Conservation (phyloP, 2,888 invertebrate species). For the Ophion slaviceki region DNA sequence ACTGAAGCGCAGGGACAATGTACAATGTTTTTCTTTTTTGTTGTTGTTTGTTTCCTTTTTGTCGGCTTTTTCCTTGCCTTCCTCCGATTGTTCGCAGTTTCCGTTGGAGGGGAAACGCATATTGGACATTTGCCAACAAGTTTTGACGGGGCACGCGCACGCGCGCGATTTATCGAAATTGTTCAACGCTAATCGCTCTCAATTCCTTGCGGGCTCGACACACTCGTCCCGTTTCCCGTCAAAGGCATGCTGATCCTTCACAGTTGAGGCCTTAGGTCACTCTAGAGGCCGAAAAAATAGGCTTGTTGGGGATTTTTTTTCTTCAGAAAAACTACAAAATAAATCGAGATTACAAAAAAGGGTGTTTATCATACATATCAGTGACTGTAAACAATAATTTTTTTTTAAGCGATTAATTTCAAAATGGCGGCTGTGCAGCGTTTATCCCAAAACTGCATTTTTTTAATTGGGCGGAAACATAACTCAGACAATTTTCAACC, state of each 20-base stretch:
- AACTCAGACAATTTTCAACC: too few species aligned
- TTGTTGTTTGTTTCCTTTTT: not conserved
- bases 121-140: not conserved
- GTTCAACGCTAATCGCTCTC: conserved; percentile 9
- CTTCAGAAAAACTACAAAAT: too few species aligned
- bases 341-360: too few species aligned
- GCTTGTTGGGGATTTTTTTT: too few species aligned
- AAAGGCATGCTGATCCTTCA: conserved; percentile 47
- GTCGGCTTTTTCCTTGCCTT: not conserved
- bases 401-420: too few species aligned
- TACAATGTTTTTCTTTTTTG: conserved; percentile 44
- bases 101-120: not conserved
- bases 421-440: too few species aligned
- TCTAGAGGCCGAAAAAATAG: too few species aligned
- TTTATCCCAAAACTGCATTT: too few species aligned
- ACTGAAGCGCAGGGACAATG: conserved; percentile 49
- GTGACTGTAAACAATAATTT: too few species aligned
- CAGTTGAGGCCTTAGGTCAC: not conserved
- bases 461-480: too few species aligned
- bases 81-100: not conserved
- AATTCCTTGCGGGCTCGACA: conserved; percentile 12
- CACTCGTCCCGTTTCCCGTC: conserved; percentile 32
- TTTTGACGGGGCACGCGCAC: not conserved
- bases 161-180: not conserved
- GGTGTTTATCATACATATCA: too few species aligned